phyloP scores from a whole-genome alignment of 2,113 vertebrate genomes.

The cat (Felis catus) region DNA sequence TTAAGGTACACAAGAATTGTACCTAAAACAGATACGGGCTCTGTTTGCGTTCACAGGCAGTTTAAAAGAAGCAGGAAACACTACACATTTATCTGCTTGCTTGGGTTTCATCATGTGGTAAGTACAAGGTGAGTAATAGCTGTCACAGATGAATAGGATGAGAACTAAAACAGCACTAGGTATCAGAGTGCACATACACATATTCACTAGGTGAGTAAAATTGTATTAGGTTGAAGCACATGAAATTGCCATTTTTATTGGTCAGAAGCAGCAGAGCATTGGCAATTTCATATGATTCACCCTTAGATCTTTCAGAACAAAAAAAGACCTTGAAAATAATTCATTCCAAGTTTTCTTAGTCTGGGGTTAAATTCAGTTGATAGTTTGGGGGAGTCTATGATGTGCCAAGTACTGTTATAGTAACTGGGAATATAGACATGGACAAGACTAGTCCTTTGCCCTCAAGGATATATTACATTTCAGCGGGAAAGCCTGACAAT shows the following conservation, averaged over 20 bases:
- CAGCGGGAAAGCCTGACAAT: background rate
- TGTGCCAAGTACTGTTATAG: background rate
- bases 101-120: constrained; percentile 56
- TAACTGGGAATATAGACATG: background rate
- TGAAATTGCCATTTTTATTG: background rate
- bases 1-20: background rate
- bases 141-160: constrained; percentile 2
- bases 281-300: background rate
- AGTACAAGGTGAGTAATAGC: background rate
- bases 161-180: background rate
- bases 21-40: constrained; percentile 14
- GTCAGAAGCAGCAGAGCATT: background rate
- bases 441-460: background rate
- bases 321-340: background rate
- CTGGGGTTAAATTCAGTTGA: background rate
- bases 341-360: background rate
- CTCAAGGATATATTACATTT: background rate
- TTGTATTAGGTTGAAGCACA: background rate
- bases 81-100: constrained; percentile 12
- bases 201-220: background rate
- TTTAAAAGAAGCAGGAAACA: constrained; percentile 58
- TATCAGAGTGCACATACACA: background rate
- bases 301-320: background rate
- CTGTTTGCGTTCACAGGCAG: background rate
- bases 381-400: background rate